These are phyloP conservation scores for Macroglossus sobrinus DNA, from an alignment of 2,113 vertebrate species.

Conservation along the genomic window DNA sequence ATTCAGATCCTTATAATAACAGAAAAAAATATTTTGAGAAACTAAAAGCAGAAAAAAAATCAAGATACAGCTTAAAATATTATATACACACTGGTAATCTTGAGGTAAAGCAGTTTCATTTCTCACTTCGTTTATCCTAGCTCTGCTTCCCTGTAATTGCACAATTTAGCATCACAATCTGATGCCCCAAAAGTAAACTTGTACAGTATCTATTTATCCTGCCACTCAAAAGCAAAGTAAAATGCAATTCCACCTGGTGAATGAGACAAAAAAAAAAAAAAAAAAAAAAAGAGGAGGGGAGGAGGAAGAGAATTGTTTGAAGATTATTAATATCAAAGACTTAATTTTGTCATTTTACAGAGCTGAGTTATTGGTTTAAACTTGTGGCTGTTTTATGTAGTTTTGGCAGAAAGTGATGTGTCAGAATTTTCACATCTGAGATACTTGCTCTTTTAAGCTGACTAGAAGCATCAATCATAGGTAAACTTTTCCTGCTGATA, in stretches of 20 bases:
- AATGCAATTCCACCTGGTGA: conserved; percentile 2
- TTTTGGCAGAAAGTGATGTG: conserved; percentile 70
- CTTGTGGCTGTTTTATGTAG: conserved; percentile 63
- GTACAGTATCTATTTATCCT: neutral
- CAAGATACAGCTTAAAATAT: conserved; percentile 6
- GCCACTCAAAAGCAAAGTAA: conserved; percentile 27
- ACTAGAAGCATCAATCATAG: conserved; percentile 64
- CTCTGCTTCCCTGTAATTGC: neutral
- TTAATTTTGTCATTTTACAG: conserved; percentile 56
- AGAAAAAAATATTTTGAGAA: conserved; percentile 18
- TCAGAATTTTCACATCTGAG: conserved; percentile 73
- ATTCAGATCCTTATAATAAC: neutral
- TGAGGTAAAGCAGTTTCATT: neutral
- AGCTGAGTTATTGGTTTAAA: conserved; percentile 70
- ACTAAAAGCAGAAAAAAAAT: neutral
- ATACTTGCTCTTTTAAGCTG: conserved; percentile 64
- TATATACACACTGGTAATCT: neutral
- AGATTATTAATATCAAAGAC: conserved; percentile 60
- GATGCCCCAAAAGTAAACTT: neutral
- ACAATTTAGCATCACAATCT: conserved; percentile 6
- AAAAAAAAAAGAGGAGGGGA: too few species aligned
- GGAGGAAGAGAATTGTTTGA: conserved; percentile 49
- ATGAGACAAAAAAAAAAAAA: neutral
- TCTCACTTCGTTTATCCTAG: neutral
- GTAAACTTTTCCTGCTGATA: conserved; percentile 57